Percentiles rank a stretch among this genome's conserved stretches.
Evolutionary conservation across 2,797 vertebrate species (phyloP).

Genomic region (Huso huso): DNA sequence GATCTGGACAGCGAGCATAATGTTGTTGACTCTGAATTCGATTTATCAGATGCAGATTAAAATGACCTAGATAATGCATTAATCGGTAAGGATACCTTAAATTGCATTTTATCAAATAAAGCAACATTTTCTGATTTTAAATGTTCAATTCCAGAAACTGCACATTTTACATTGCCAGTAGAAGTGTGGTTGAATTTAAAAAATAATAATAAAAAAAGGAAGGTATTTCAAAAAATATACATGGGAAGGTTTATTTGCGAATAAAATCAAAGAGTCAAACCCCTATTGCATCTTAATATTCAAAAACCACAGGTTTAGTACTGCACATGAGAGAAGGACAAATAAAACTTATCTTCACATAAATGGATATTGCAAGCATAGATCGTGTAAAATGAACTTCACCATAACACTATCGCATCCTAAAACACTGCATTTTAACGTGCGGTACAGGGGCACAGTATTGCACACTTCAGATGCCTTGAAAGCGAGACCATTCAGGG

Average conservation of each 20-base stretch:
- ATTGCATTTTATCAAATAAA: slow-evolving; percentile 3
- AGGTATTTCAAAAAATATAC: not conserved
- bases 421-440: not conserved
- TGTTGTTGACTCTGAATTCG: too few species aligned
- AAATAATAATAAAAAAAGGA: not conserved
- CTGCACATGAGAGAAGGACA: too few species aligned
- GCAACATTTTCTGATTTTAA: not conserved
- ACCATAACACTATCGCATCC: not conserved
- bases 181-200: not conserved
- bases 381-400: not conserved
- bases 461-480: not conserved
- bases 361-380: too few species aligned
- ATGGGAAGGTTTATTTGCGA: not conserved
- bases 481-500: not conserved
- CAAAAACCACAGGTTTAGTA: not conserved
- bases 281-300: not conserved
- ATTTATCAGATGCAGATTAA: too few species aligned
- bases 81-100: not conserved
- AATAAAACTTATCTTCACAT: too few species aligned
- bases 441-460: not conserved
- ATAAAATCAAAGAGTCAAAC: not conserved
- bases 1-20: too few species aligned
- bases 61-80: too few species aligned
- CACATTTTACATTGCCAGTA: not conserved
- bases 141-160: not conserved